Base-by-base conservation (phyloP, 2,113 vertebrate species). In the Ovibos moschatus region DNA sequence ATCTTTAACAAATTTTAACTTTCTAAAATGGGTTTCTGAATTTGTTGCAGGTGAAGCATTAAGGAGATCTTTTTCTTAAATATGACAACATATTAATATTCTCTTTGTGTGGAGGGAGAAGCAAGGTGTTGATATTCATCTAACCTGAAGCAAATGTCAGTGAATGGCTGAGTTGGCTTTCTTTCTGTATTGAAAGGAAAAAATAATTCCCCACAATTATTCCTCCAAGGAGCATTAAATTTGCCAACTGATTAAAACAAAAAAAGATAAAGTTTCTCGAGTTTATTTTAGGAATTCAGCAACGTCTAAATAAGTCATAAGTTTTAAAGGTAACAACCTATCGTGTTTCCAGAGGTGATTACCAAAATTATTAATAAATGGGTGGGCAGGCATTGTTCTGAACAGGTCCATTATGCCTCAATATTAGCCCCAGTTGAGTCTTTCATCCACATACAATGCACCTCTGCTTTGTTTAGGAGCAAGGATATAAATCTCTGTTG, bases 201-300 rank as follows among this genome's bases (percentile, higher is more conserved):
- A 83, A 94, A 91, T 94, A 94, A 97, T 91, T 96, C 92, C 64
- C 79, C 88, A 67, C 92, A 95, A 95, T 97, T 98, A 95, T 91
- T 97, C 62, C 93, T 93, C 86, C 55, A 85, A 95, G 89, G 94
- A 97, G 91, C 89, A 87, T 97, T 98, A 87, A 84, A 97, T 93
- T 95, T 96, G 82, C 91, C 94, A 93, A 58, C 28, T 47, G 71
- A 98, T 97, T 93, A 97, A 97, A 83, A 93, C 45, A 95, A 94
- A 92, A 97, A 94, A 97, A 96, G 91, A 89, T 82, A 95, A 97
- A 50, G 79, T 96, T 97, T 91, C 82, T 92, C n/a, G 57, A 89
- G 53, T 83, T 87, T 87, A 92, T 92, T 98, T 96, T 83, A 60
- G 78, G 78, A 97, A 83, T 94, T 97, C n/a, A 87, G 85, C 30